Evolutionary conservation across 1,140 invertebrate species (phyloP).

Genomic region (Drosophila jambulina): DNA sequence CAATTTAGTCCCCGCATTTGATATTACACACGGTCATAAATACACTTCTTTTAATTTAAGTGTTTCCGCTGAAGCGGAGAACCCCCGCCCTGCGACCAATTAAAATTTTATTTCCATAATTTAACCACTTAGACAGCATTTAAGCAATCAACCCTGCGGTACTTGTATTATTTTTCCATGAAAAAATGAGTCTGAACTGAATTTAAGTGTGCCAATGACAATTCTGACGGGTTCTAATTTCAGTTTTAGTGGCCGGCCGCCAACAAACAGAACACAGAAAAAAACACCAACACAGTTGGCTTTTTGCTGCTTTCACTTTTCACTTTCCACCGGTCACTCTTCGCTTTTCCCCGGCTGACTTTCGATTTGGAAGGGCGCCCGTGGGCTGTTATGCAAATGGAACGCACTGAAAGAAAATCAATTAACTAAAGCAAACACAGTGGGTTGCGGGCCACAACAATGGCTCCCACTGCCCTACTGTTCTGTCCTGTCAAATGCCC

Average conservation of each 20-base stretch:
- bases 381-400: slow-evolving; percentile 73
- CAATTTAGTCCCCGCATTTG: slow-evolving; percentile 25
- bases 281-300: slow-evolving; percentile 16
- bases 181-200: slow-evolving; percentile 13
- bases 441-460: slow-evolving; percentile 39
- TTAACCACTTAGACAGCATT: slow-evolving; percentile 23
- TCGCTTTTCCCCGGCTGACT: slow-evolving; percentile 12
- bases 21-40: background rate
- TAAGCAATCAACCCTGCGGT: slow-evolving; percentile 8
- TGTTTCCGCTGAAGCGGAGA: background rate
- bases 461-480: background rate
- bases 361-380: slow-evolving; percentile 22
- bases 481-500: slow-evolving; percentile 43
- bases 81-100: background rate
- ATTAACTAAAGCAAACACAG: slow-evolving; percentile 77
- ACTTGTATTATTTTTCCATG: slow-evolving; percentile 30
- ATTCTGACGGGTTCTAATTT: slow-evolving; percentile 42
- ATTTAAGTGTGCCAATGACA: slow-evolving; percentile 54
- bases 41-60: background rate
- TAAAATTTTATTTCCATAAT: slow-evolving; percentile 37
- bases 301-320: slow-evolving; percentile 44
- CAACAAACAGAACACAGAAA: slow-evolving; percentile 46
- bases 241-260: slow-evolving; percentile 27
- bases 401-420: slow-evolving; percentile 80
- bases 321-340: slow-evolving; percentile 19